These are phyloP conservation scores for Necrosyrtes monachus DNA, from an alignment of 2,797 vertebrate species.

Conservation along the genomic window DNA sequence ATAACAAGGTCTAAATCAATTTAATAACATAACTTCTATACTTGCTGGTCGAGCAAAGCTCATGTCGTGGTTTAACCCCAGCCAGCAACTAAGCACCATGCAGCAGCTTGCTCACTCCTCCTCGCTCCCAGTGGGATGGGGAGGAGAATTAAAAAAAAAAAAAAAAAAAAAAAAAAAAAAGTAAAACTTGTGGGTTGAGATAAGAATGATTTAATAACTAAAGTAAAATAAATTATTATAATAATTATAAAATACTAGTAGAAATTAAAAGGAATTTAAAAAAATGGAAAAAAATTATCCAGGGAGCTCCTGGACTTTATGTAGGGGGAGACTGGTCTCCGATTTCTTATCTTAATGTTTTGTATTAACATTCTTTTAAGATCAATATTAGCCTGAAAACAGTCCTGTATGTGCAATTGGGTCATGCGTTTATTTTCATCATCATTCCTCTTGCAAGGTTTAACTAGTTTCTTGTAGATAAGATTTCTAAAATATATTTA, in stretches of 20 bases:
- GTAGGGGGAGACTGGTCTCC: not conserved
- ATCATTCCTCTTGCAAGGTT: not conserved
- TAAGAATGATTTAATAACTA: too few relatives aligned
- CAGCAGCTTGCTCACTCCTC: too few relatives aligned
- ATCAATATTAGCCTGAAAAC: not conserved
- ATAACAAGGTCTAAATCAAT: conserved; percentile 17
- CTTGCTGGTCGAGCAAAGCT: not conserved
- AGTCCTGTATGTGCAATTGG: not conserved
- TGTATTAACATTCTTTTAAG: conserved; percentile 3
- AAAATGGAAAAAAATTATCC: not conserved
- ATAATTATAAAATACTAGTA: too few relatives aligned
- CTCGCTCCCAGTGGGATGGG: too few relatives aligned
- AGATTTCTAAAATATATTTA: not conserved
- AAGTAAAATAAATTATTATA: too few relatives aligned
- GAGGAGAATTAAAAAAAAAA: too few relatives aligned
- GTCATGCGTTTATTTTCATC: not conserved
- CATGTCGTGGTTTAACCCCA: not conserved
- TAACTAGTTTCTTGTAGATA: not conserved
- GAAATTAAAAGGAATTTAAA: too few relatives aligned
- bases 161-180: too few relatives aligned
- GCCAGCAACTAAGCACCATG: too few relatives aligned
- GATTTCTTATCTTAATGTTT: conserved; percentile 17
- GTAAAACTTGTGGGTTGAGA: too few relatives aligned
- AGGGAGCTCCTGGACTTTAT: not conserved
- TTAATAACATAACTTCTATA: not conserved